Evolutionary conservation across 2,888 invertebrate species (phyloP).

Genomic region (Tenthredo notha): DNA sequence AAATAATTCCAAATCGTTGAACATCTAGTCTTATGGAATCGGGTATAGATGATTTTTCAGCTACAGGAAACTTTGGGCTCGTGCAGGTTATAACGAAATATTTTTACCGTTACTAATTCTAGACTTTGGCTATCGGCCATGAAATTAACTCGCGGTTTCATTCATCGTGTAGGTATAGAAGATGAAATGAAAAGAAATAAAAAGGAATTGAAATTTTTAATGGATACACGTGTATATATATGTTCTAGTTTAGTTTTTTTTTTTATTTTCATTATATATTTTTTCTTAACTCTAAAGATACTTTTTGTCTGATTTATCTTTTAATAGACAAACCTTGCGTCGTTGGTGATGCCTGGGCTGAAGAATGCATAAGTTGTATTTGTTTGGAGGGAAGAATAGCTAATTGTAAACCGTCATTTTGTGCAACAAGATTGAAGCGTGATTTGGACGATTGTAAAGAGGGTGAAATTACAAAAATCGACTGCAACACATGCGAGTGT

Average conservation of each 20-base stretch:
- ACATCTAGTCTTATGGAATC: not conserved
- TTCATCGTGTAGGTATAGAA: not conserved
- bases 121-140: conserved; percentile 31
- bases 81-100: conserved; percentile 1
- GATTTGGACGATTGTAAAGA: conserved; percentile 57
- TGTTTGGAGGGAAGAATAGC: conserved; percentile 55
- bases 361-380: conserved; percentile 61
- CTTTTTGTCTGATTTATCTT: not conserved
- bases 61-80: not conserved
- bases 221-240: not conserved
- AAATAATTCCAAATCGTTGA: not conserved
- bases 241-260: too few species aligned
- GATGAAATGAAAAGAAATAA: not conserved
- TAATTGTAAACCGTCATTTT: conserved; percentile 59
- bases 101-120: conserved; percentile 16
- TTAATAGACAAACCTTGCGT: conserved; percentile 57
- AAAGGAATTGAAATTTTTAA: not conserved
- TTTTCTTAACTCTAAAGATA: not conserved
- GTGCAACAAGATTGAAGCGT: conserved; percentile 56
- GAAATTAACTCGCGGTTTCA: not conserved
- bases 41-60: too few species aligned
- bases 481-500: conserved; percentile 59
- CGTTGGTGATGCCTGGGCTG: conserved; percentile 61
- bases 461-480: conserved; percentile 54
- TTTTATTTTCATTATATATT: not conserved